Evolutionary conservation across 2,113 vertebrate genomes (phyloP).

Genomic region (Pollimyrus isidori): DNA sequence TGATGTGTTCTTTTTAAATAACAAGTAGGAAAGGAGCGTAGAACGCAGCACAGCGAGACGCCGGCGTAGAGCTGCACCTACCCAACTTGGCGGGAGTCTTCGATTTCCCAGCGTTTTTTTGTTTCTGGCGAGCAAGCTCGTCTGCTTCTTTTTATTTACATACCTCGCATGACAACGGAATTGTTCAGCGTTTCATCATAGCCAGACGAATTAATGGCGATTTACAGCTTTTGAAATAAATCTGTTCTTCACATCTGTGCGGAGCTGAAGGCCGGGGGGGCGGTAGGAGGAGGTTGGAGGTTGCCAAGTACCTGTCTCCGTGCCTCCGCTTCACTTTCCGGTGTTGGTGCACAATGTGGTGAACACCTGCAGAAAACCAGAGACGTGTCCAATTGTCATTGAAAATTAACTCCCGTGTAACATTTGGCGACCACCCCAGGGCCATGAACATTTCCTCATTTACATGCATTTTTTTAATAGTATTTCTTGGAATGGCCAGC

Average conservation of each 20-base stretch:
- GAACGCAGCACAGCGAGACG: neutral
- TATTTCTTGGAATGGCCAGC: conserved; percentile 37
- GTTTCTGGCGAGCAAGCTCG: conserved; percentile 42
- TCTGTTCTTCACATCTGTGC: conserved; percentile 40
- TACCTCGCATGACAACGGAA: conserved; percentile 29
- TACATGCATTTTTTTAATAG: conserved; percentile 21
- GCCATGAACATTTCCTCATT: conserved; percentile 47
- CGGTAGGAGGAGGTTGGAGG: conserved; percentile 3
- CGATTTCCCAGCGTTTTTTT: conserved; percentile 44
- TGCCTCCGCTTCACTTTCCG: too few species aligned
- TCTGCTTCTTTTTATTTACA: conserved; percentile 54
- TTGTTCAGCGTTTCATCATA: conserved; percentile 24
- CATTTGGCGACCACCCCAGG: conserved; percentile 46
- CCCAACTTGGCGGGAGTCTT: conserved; percentile 36
- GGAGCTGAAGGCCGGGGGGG: neutral
- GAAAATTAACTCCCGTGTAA: conserved; percentile 37
- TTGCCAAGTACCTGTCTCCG: conserved; percentile 53
- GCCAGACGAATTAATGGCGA: conserved; percentile 39
- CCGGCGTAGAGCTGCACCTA: conserved; percentile 21
- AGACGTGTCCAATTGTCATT: conserved; percentile 30
- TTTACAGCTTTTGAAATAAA: conserved; percentile 38
- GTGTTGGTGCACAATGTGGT: conserved; percentile 44
- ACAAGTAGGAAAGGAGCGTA: neutral
- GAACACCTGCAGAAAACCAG: conserved; percentile 47
- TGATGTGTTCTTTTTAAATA: neutral